Evolutionary conservation across 1,140 invertebrate species (phyloP).

Genomic region (Pseudoatta argentina): DNA sequence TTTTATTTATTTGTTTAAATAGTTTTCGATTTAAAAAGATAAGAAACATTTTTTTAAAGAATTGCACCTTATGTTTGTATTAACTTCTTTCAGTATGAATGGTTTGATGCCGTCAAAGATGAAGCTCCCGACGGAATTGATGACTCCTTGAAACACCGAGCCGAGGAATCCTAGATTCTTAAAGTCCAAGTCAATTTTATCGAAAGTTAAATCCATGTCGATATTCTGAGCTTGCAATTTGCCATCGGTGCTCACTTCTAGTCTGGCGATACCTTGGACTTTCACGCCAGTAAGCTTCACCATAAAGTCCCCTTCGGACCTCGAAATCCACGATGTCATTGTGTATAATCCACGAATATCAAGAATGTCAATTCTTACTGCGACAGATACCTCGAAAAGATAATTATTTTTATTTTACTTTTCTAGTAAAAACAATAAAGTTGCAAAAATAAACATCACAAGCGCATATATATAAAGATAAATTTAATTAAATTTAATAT

Average conservation of each 20-base stretch:
- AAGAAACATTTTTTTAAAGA: not conserved
- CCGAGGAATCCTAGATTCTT: slow-evolving; percentile 92
- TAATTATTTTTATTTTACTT: slow-evolving; percentile 14
- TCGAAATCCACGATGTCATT: slow-evolving; percentile 89
- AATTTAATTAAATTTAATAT: not conserved
- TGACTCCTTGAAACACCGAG: slow-evolving; percentile 91
- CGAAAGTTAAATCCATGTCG: slow-evolving; percentile 92
- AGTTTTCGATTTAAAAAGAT: not conserved
- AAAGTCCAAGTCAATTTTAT: slow-evolving; percentile 93
- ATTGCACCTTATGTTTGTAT: slow-evolving; percentile 87
- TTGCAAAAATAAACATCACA: not conserved
- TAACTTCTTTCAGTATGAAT: slow-evolving; percentile 92
- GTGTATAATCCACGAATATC: slow-evolving; percentile 92
- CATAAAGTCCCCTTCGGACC: slow-evolving; percentile 91
- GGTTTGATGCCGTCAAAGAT: slow-evolving; percentile 95
- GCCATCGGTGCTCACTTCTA: slow-evolving; percentile 91
- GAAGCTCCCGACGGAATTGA: slow-evolving; percentile 93
- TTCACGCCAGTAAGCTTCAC: slow-evolving; percentile 91
- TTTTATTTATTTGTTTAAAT: slow-evolving; percentile 1
- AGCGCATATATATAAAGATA: not conserved
- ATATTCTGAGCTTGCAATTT: slow-evolving; percentile 92
- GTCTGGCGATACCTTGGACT: slow-evolving; percentile 89
- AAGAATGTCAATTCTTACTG: slow-evolving; percentile 89
- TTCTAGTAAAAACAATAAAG: not conserved
- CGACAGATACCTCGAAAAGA: slow-evolving; percentile 88